Base-by-base conservation (phyloP, 2,888 invertebrate genomes). In the Himalopsyche japonica region DNA sequence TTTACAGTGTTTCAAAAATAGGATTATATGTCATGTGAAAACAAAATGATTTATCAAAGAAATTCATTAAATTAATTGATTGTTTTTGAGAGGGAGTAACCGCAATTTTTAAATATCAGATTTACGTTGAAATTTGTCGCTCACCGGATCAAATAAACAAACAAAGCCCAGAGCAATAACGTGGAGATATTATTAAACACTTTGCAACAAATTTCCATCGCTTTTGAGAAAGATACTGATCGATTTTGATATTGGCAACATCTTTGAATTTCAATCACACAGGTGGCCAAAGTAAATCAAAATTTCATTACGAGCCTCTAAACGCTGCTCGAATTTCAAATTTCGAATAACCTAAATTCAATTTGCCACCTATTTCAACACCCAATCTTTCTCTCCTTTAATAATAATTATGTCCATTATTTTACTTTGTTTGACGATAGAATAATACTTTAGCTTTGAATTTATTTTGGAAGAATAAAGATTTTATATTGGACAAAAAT, bases 301-400 rank as follows among this genome's bases (percentile, higher is more conserved):
- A 78, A 78, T 78, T 78, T 78, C 32, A 78, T 78, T 78, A 78
- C 37, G 34, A 43, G 34, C 18, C 37, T 78, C 78, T 78, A 78
- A 78, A 78, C 78, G 78, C 78, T 3, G 78, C 37, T 78, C 43
- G 78, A 78, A 78, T 78, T 34, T 78, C 34, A 78, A 78, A 78
- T 37, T 78, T 24, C 0, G 37, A 78, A 37, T 78, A 78, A 78
- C 37, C 78, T 15, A 43, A 20, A 24, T 37, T 43, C 78, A 18
- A 34, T 78, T 78, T 78, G 24, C 57, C 57, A 7, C 57, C 20
- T 6, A 57, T 20, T 57, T 57, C 24, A 20, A 24, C 57, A 20
- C 57, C 57, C 20, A 5, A 24, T 20, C 24, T 57, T 57, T 24
- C 57, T 10, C 10, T 6, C 57, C 10, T 57, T 57, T 57, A 20